Evolutionary conservation across 2,888 invertebrate genomes (phyloP).

Genomic region (Byasa hedistus): DNA sequence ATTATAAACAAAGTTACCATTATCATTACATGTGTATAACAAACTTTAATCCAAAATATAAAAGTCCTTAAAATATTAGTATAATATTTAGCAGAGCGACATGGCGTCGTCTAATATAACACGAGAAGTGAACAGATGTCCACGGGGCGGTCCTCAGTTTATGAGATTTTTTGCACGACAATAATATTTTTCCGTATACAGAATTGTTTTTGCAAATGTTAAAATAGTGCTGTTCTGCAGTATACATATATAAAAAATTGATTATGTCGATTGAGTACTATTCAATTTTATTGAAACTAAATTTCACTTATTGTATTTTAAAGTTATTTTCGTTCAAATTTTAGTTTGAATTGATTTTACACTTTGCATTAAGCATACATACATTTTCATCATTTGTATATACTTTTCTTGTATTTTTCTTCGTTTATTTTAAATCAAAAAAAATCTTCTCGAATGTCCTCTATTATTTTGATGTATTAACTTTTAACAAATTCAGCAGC

Average conservation of each 20-base stretch:
- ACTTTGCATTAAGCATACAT: no score
- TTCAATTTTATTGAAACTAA: no score
- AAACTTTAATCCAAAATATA: no score
- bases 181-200: conserved; percentile 12
- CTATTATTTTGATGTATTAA: conserved; percentile 15
- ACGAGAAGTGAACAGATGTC: conserved; percentile 20
- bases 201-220: background rate
- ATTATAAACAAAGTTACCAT: no score
- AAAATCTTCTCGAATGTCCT: background rate
- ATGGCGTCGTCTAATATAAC: conserved; percentile 7
- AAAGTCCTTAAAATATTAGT: background rate
- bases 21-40: no score
- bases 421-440: no score
- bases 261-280: no score
- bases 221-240: background rate
- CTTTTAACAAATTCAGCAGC: conserved; percentile 13
- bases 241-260: no score
- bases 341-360: no score
- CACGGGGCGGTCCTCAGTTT: conserved; percentile 1
- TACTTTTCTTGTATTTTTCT: no score
- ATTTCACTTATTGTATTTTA: no score
- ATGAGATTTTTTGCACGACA: conserved; percentile 20
- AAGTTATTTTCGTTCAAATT: no score
- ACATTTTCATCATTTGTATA: conserved; percentile 1
- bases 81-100: background rate